Conservation (phyloP, 2,888 invertebrate species). For the Eumerus sabulonum region DNA sequence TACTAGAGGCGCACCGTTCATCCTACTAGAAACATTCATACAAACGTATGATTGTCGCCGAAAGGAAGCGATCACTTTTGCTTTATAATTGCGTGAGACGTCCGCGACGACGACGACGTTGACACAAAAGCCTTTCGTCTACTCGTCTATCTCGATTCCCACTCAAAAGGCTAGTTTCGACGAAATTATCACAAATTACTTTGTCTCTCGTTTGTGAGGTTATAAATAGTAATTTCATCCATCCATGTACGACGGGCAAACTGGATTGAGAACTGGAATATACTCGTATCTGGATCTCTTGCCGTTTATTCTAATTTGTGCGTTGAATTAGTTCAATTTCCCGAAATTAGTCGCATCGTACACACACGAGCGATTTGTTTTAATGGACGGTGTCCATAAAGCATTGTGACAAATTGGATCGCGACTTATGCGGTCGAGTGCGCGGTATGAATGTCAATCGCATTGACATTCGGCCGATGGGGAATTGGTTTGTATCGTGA, state of each 20-base stretch:
- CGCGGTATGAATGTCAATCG: conserved; percentile 1
- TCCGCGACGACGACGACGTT: conserved; percentile 6
- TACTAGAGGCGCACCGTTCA: no score
- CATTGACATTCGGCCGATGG: conserved; percentile 5
- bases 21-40: no score
- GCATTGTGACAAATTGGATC: conserved; percentile 41
- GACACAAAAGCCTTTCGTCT: not conserved
- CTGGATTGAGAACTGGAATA: no score
- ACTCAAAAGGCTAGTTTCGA: not conserved
- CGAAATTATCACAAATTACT: conserved; percentile 29
- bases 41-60: not conserved
- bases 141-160: not conserved
- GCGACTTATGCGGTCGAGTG: conserved; percentile 1
- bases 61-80: conserved; percentile 63
- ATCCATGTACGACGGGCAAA: not conserved
- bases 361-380: conserved; percentile 25
- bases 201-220: conserved; percentile 4
- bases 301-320: conserved; percentile 7
- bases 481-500: conserved; percentile 12
- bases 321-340: conserved; percentile 20
- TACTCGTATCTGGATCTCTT: no score
- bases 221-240: conserved; percentile 10
- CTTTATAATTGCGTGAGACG: conserved; percentile 49
- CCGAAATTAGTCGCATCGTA: conserved; percentile 14
- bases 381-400: conserved; percentile 28